Evolutionary conservation across 2,888 invertebrate species (phyloP).

Genomic region (Polymixis lichenea): DNA sequence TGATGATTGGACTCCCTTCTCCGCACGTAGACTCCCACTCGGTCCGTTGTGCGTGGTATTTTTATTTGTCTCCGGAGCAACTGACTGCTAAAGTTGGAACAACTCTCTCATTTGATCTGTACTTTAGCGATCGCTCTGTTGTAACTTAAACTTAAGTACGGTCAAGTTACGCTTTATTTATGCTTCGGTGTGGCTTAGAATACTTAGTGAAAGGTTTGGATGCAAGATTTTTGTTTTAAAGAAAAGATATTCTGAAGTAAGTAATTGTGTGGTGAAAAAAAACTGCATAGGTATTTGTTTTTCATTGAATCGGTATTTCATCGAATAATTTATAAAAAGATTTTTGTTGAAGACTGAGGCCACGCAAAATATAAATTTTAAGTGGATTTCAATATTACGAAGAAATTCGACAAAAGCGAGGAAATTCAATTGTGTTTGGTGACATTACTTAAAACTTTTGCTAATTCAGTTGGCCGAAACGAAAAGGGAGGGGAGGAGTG

Average conservation of each 20-base stretch:
- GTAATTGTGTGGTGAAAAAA: not conserved
- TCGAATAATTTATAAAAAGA: not conserved
- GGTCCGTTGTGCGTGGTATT: no score
- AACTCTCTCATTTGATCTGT: slow-evolving; percentile 41
- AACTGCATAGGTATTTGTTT: not conserved
- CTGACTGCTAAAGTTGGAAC: slow-evolving; percentile 36
- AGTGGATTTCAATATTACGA: slow-evolving; percentile 23
- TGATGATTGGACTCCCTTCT: no score
- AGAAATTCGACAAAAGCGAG: slow-evolving; percentile 6
- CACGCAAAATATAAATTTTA: not conserved
- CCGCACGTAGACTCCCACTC: no score
- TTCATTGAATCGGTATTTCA: not conserved
- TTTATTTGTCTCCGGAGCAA: slow-evolving; percentile 65
- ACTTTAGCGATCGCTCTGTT: slow-evolving; percentile 22
- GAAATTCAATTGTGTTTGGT: slow-evolving; percentile 41
- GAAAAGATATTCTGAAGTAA: no score
- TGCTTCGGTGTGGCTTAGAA: not conserved
- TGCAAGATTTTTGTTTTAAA: not conserved
- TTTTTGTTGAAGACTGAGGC: not conserved
- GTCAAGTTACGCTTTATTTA: slow-evolving; percentile 23
- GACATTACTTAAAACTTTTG: slow-evolving; percentile 54
- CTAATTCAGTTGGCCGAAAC: slow-evolving; percentile 57
- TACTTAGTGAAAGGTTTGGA: not conserved
- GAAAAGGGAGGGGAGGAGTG: slow-evolving; percentile 53
- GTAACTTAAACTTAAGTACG: slow-evolving; percentile 30